phyloP scores from a whole-genome alignment of 2,888 invertebrate species.

The Carcina quercana region DNA sequence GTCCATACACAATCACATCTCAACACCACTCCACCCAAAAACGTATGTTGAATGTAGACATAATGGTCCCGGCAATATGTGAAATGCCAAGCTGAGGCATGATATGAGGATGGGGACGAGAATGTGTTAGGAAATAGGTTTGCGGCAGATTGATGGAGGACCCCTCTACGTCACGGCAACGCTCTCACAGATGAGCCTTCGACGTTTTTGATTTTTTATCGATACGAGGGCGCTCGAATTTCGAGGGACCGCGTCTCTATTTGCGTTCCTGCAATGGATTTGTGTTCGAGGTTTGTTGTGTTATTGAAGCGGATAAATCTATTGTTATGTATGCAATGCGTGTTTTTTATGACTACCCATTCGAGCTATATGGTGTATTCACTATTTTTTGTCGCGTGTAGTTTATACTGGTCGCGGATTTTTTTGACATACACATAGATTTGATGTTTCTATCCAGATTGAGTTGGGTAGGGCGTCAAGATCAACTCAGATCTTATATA shows the following conservation, averaged over 20 bases:
- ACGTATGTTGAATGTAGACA: constrained; percentile 31
- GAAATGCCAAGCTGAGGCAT: constrained; percentile 37
- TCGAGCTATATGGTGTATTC: too few species aligned
- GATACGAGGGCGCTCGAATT: constrained; percentile 33
- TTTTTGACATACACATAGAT: too few species aligned
- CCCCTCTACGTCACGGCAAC: constrained; percentile 56
- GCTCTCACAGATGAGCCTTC: constrained; percentile 37
- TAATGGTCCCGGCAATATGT: constrained; percentile 43
- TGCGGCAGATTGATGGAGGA: constrained; percentile 48
- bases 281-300: too few species aligned
- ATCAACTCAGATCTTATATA: too few species aligned
- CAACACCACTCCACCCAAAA: constrained; percentile 19
- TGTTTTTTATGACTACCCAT: too few species aligned
- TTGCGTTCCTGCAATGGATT: constrained; percentile 24
- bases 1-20: too few species aligned
- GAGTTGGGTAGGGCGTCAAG: too few species aligned
- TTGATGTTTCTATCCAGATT: too few species aligned
- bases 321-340: too few species aligned
- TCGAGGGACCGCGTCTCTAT: constrained; percentile 32
- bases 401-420: too few species aligned
- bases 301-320: too few species aligned
- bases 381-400: too few species aligned
- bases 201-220: constrained; percentile 44
- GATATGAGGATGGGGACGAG: constrained; percentile 43
- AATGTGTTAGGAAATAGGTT: constrained; percentile 35